phyloP scores from a whole-genome alignment of 2,113 vertebrate genomes.

The Perca flavescens region DNA sequence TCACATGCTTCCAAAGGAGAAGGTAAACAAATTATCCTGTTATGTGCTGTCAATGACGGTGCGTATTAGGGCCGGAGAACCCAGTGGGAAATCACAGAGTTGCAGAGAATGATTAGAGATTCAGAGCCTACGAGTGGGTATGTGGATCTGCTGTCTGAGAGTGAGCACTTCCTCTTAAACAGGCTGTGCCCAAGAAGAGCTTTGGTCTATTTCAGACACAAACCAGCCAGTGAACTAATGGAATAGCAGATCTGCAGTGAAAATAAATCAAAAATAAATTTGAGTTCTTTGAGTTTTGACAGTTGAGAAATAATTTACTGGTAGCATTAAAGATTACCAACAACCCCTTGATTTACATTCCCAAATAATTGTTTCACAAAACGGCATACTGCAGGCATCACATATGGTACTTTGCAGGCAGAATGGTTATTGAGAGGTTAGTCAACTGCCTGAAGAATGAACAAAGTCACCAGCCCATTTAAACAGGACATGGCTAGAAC shows the following conservation, averaged over 20 bases:
- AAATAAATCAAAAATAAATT: neutral
- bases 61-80: conserved; percentile 55
- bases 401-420: neutral
- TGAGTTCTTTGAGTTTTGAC: neutral
- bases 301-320: neutral
- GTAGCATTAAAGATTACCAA: neutral
- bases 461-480: neutral
- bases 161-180: conserved; percentile 34
- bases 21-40: conserved; percentile 74
- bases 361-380: conserved; percentile 5
- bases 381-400: neutral
- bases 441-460: neutral
- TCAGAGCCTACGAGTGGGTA: conserved; percentile 36
- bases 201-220: conserved; percentile 17
- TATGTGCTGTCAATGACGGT: conserved; percentile 56
- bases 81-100: conserved; percentile 72
- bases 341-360: neutral
- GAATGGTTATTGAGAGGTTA: conserved; percentile 1
- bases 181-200: conserved; percentile 28
- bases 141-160: conserved; percentile 34
- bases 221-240: conserved; percentile 12
- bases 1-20: conserved; percentile 56
- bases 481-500: neutral
- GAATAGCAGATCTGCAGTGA: neutral
- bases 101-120: conserved; percentile 64